Evolutionary conservation across 2,888 invertebrate genomes (phyloP).

Genomic region (Acronicta leporina): DNA sequence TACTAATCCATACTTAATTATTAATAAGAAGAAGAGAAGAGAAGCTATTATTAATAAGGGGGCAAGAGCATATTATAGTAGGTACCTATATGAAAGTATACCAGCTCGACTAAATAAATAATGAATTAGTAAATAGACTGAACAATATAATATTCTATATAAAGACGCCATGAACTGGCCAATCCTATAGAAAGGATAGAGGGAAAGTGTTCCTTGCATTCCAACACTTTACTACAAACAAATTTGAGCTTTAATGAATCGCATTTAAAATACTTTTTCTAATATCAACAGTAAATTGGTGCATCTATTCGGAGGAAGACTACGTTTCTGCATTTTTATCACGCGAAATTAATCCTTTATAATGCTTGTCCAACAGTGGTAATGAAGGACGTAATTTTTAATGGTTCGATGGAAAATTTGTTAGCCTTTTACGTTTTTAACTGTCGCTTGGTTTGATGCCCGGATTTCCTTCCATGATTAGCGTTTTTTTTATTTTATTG

Average conservation of each 20-base stretch:
- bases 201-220: constrained; percentile 69
- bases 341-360: constrained; percentile 7
- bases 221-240: constrained; percentile 54
- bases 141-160: constrained; percentile 4
- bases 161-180: constrained; percentile 16
- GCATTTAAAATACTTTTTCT: constrained; percentile 6
- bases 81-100: constrained; percentile 21
- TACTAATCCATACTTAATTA: no score
- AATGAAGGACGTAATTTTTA: constrained; percentile 5
- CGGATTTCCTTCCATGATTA: constrained; percentile 10
- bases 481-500: background rate
- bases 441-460: background rate
- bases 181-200: constrained; percentile 53
- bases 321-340: background rate
- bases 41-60: no score
- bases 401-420: constrained; percentile 49
- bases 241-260: constrained; percentile 3
- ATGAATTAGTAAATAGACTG: constrained; percentile 1
- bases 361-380: background rate
- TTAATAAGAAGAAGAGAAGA: no score
- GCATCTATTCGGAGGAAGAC: constrained; percentile 2
- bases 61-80: no score
- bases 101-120: no score
- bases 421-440: constrained; percentile 28
- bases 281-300: constrained; percentile 1